phyloP scores from a whole-genome alignment of 1,140 invertebrate species.

The Brachionus angularis region DNA sequence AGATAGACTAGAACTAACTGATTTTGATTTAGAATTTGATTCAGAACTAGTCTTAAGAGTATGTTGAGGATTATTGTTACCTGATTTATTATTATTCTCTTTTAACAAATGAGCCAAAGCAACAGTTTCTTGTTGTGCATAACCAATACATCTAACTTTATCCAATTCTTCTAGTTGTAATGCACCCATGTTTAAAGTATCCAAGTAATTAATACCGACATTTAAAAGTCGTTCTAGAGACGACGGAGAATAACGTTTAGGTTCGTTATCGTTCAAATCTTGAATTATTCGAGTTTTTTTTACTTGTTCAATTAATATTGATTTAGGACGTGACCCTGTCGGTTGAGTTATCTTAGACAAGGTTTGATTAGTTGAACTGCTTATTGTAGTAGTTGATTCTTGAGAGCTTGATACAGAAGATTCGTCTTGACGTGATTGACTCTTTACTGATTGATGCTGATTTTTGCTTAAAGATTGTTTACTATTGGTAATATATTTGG shows the following conservation, averaged over 20 bases:
- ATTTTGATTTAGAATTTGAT: no score
- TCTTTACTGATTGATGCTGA: not conserved
- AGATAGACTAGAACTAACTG: no score
- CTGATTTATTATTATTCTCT: slow-evolving; percentile 47
- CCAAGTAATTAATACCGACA: slow-evolving; percentile 54
- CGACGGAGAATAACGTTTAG: slow-evolving; percentile 49
- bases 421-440: no score
- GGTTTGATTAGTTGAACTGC: no score
- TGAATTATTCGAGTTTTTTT: slow-evolving; percentile 6
- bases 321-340: no score
- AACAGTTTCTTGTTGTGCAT: slow-evolving; percentile 58
- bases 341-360: no score
- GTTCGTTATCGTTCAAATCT: not conserved
- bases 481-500: slow-evolving; percentile 22
- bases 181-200: slow-evolving; percentile 54
- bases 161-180: slow-evolving; percentile 54
- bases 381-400: no score
- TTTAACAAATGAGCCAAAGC: slow-evolving; percentile 57
- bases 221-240: slow-evolving; percentile 51
- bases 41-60: no score
- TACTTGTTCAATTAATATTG: no score
- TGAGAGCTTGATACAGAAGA: no score
- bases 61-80: no score
- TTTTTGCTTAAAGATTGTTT: not conserved
- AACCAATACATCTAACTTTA: slow-evolving; percentile 51